Conservation (phyloP, 2,888 invertebrate genomes). For the Ashinkailepas kermadecensis region DNA sequence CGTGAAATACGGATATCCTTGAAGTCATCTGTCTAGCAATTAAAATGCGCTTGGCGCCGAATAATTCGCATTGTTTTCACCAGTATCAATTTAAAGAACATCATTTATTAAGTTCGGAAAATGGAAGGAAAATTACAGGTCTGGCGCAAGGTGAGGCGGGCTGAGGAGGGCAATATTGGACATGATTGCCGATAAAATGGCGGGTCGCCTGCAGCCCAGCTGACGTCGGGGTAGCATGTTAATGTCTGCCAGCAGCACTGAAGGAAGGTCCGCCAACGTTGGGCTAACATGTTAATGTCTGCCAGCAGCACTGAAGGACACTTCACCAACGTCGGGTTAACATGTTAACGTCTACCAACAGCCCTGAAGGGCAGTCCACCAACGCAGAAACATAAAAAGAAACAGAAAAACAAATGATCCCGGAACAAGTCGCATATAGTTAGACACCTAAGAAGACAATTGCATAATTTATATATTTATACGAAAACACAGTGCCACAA, state of each 20-base stretch:
- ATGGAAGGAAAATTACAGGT: constrained; percentile 9
- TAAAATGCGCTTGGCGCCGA: neutral
- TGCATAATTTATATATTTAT: too few relatives aligned
- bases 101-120: constrained; percentile 18
- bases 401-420: too few relatives aligned
- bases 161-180: constrained; percentile 1
- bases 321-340: neutral
- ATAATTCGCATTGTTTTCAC: neutral
- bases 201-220: neutral
- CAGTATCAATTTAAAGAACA: constrained; percentile 18
- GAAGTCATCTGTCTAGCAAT: constrained; percentile 8
- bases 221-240: neutral
- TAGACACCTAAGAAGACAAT: too few relatives aligned
- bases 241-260: neutral
- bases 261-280: too few relatives aligned
- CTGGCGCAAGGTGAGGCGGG: neutral
- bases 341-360: neutral
- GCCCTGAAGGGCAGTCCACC: too few relatives aligned
- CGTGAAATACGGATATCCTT: neutral
- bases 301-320: neutral
- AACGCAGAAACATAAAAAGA: too few relatives aligned
- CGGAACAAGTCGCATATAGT: too few relatives aligned
- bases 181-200: constrained; percentile 4
- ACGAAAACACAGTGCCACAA: too few relatives aligned
- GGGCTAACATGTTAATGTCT: neutral